phyloP scores from a whole-genome alignment of 2,888 invertebrate species.

The Digitonthophagus gazella region DNA sequence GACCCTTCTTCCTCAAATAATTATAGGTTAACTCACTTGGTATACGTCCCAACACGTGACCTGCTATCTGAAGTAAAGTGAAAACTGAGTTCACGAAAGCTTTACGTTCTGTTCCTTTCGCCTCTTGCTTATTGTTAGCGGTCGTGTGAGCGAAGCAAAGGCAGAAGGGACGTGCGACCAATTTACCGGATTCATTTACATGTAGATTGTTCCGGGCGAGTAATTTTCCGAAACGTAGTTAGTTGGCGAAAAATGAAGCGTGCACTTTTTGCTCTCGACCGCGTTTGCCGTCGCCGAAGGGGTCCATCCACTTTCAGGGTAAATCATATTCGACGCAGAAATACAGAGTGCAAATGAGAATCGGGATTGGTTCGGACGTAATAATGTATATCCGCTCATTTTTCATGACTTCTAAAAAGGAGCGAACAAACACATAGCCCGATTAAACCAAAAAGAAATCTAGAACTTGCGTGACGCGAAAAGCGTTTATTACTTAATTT shows the following conservation, averaged over 20 bases:
- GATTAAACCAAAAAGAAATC: neutral
- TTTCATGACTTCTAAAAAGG: neutral
- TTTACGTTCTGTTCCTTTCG: neutral
- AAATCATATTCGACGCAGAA: neutral
- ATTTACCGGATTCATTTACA: conserved; percentile 7
- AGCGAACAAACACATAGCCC: too few species aligned
- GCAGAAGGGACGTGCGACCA: conserved; percentile 1
- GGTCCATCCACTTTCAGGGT: neutral
- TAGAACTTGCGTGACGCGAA: neutral
- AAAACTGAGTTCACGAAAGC: too few species aligned
- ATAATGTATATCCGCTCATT: neutral
- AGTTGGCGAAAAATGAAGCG: conserved; percentile 1
- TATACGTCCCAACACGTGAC: too few species aligned
- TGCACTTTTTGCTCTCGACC: neutral
- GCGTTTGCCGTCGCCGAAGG: neutral
- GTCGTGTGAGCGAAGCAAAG: neutral
- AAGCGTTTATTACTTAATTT: neutral
- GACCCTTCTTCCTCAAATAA: too few species aligned
- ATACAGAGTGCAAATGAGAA: neutral
- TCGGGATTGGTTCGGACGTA: too few species aligned
- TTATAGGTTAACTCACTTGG: too few species aligned
- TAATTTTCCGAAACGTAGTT: conserved; percentile 5
- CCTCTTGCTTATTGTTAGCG: neutral
- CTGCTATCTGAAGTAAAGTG: too few species aligned
- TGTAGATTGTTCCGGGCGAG: conserved; percentile 10